A percentile compares a stretch with the other conserved stretches of the same genome.
phyloP scores from a whole-genome alignment of 1,140 invertebrate species.

The Drosophila paulistorum region DNA sequence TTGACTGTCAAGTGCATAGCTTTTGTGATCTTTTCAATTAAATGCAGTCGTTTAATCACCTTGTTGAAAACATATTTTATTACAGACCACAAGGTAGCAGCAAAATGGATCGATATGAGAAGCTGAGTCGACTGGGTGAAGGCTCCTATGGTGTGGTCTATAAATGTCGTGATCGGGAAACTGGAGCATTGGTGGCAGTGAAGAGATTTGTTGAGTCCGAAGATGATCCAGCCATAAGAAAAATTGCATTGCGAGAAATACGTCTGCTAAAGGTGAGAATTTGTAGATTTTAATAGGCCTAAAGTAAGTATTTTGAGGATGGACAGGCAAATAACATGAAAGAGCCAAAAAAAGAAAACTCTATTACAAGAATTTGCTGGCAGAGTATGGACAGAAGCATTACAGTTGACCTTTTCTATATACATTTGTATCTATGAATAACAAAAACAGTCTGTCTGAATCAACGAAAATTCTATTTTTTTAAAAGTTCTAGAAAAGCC shows the following conservation, averaged over 20 bases:
- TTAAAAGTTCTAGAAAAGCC: too few species aligned
- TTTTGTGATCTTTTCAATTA: background rate
- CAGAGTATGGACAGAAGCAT: too few species aligned
- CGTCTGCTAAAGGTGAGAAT: constrained; percentile 95
- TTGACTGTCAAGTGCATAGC: constrained; percentile 13
- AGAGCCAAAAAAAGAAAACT: too few species aligned
- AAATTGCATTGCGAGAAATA: constrained; percentile 99
- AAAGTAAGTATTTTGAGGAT: too few species aligned
- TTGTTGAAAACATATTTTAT: constrained; percentile 19
- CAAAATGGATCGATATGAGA: constrained; percentile 99
- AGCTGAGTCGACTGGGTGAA: constrained; percentile 97
- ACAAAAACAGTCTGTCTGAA: too few species aligned
- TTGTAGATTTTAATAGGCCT: too few species aligned
- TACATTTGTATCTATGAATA: too few species aligned
- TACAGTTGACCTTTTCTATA: too few species aligned
- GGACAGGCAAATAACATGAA: too few species aligned
- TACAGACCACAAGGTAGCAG: constrained; percentile 92
- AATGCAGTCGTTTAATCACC: background rate
- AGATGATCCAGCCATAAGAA: constrained; percentile 98
- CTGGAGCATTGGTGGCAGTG: constrained; percentile 97
- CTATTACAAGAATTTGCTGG: too few species aligned
- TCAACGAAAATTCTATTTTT: too few species aligned
- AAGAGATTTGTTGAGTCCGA: constrained; percentile 99
- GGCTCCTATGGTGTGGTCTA: constrained; percentile 99
- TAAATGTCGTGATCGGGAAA: constrained; percentile 98